Conservation (phyloP, 2,113 vertebrate species). For the Fulmarus glacialis region DNA sequence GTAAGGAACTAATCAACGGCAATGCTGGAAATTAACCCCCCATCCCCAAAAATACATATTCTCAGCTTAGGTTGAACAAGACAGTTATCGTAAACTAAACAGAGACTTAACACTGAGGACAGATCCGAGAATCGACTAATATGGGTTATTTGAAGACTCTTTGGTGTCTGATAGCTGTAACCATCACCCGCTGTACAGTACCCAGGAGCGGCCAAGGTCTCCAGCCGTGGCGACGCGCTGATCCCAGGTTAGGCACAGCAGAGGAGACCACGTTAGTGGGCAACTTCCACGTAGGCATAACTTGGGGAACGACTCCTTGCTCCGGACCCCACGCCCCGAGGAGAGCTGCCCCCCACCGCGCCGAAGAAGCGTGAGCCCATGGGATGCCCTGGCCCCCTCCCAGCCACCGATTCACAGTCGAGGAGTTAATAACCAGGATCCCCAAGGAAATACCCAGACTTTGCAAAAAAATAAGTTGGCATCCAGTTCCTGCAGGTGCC, state of each 20-base stretch:
- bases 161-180: accelerated
- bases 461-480: neutral
- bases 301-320: neutral
- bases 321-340: accelerated
- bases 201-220: accelerated
- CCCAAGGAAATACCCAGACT: neutral
- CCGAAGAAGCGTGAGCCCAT: accelerated
- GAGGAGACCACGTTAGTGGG: neutral
- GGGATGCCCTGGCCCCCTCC: neutral
- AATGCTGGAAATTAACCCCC: neutral
- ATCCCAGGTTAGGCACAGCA: neutral
- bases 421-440: neutral
- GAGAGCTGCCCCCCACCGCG: accelerated
- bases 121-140: accelerated
- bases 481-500: neutral
- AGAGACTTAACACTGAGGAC: neutral
- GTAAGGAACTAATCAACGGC: neutral
- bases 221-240: neutral
- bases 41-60: neutral
- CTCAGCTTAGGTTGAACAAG: neutral
- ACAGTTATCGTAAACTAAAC: neutral
- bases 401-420: accelerated
- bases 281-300: accelerated
- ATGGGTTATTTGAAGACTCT: neutral
- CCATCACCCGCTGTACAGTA: accelerated